Conservation (phyloP, 2,797 vertebrate genomes). For the Neopelma chrysocephalum region DNA sequence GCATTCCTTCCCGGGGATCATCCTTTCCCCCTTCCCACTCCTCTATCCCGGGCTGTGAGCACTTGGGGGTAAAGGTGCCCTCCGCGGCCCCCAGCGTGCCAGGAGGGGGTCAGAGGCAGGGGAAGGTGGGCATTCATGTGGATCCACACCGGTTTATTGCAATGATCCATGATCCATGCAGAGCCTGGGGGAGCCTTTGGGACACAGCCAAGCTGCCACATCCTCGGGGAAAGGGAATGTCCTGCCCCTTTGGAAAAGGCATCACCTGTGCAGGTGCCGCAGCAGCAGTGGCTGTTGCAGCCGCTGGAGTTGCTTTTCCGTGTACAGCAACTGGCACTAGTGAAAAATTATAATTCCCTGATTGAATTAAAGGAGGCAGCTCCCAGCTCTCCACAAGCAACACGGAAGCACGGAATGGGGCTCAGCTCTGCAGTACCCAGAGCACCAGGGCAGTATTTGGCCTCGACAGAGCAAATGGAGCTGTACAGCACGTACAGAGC, state of each 20-base stretch:
- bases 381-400: background rate
- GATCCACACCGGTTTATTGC: rapidly evolving
- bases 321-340: background rate
- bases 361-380: background rate
- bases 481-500: rapidly evolving
- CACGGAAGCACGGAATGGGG: background rate
- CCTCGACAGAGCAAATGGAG: background rate
- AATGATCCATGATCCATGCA: rapidly evolving
- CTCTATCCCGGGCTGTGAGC: background rate
- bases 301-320: background rate
- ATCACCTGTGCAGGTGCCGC: background rate
- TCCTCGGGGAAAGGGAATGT: background rate
- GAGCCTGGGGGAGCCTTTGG: background rate
- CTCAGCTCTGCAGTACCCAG: rapidly evolving
- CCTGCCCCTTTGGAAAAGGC: background rate
- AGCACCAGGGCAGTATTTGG: rapidly evolving
- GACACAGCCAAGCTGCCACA: rapidly evolving
- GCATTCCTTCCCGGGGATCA: background rate
- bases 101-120: rapidly evolving
- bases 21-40: background rate
- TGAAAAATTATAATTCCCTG: background rate
- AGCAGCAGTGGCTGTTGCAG: background rate
- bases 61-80: rapidly evolving
- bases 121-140: rapidly evolving
- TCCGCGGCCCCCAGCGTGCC: rapidly evolving